Percentiles rank a stretch among this genome's conserved stretches.
phyloP scores from a whole-genome alignment of 1,140 invertebrate species.

The Ridgeia piscesae region DNA sequence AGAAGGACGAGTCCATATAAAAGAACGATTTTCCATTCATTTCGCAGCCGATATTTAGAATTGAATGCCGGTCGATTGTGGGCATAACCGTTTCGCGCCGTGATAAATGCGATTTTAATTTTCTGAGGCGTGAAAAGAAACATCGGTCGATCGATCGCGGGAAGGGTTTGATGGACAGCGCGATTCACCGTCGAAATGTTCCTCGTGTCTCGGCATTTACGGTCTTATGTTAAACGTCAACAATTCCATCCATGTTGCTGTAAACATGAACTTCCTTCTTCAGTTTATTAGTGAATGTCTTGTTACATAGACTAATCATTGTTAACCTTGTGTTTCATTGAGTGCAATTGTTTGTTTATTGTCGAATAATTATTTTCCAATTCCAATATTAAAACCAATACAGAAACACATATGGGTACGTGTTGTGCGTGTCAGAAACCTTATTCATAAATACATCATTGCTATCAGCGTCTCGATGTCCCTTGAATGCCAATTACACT shows the following conservation, averaged over 20 bases:
- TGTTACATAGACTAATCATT: too few species aligned
- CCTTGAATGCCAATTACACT: too few species aligned
- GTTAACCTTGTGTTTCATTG: too few species aligned
- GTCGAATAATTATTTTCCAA: too few species aligned
- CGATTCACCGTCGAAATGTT: neutral
- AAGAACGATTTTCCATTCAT: constrained; percentile 1
- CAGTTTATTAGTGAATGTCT: too few species aligned
- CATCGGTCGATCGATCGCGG: neutral
- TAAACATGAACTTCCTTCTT: neutral
- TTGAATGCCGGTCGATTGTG: neutral
- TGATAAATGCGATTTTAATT: constrained; percentile 2
- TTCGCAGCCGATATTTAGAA: constrained; percentile 5
- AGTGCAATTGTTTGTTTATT: too few species aligned
- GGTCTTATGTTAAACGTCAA: neutral
- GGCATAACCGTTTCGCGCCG: neutral
- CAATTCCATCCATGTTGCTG: neutral
- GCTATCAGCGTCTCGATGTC: too few species aligned
- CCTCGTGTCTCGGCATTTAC: neutral
- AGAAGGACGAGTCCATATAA: neutral
- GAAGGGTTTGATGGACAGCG: neutral
- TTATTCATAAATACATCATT: too few species aligned
- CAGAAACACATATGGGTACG: neutral
- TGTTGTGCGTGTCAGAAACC: too few species aligned
- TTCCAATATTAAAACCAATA: neutral
- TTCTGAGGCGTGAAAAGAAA: neutral